Base-by-base conservation (phyloP, 2,888 invertebrate genomes). In the Melanargia galathea region DNA sequence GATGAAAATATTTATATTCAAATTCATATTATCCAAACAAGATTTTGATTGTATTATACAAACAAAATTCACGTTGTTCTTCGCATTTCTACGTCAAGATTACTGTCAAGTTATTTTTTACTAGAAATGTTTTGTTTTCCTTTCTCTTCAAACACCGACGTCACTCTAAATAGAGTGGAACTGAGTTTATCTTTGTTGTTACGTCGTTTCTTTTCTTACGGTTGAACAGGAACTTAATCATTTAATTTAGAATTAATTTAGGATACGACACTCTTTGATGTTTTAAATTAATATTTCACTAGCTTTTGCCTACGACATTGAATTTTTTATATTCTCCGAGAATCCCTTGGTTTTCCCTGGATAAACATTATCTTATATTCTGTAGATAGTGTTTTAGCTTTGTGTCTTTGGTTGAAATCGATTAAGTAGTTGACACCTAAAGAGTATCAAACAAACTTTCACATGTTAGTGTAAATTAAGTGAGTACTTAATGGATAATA, bases 91-190 rank as follows among this genome's bases (percentile, higher is more conserved):
- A 26, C n/a, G 22, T 54, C 52, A 35, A 54, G 52, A 38, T 54
- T 38, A 54, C 35, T 16, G 52, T 38, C 35, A 38, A 54, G 20
- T 54, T 22, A 35, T 35, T 35, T 38, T 22, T 54, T 22, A 13
- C 5, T 11, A 35, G 7, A n/a, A 38, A 20, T 13, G 45, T 30
- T 40, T 51, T 60, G 40, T 51, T 38, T 24, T 60, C 8, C 51
- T 57, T 56, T 60, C 48, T 48, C 64, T 46, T 61, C 16, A 24
- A 51, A 33, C 48, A 40, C n/a, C n/a, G n/a, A 54, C 46, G 55
- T 54, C 54, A 55, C 13, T 33, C 22, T 57, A 54, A 57, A 61
- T 58, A 46, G 26, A 49, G 46, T 49, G 65, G 33, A 55, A 61
- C n/a, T 35, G 58, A 48, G 48, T 62, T 54, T 26, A 58, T 59